phyloP scores from a whole-genome alignment of 2,797 vertebrate genomes.

The Eulemur coronatus region DNA sequence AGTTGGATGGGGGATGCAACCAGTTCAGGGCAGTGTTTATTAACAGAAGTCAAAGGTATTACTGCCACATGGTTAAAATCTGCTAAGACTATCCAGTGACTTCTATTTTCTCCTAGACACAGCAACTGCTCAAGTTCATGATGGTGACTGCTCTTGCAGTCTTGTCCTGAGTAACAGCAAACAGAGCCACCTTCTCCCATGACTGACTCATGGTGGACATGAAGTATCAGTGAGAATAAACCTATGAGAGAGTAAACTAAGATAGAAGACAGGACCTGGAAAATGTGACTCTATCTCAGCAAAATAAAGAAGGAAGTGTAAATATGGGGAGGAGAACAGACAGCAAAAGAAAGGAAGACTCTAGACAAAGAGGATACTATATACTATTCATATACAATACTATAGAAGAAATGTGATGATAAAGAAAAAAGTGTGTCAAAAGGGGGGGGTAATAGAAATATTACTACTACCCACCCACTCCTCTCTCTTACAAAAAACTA shows the following conservation, averaged over 20 bases:
- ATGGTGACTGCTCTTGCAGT: neutral
- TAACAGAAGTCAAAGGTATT: neutral
- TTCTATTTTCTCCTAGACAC: neutral
- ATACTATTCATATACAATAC: no score
- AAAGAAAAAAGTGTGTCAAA: neutral
- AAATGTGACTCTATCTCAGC: neutral
- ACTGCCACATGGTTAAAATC: neutral
- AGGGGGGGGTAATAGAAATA: neutral
- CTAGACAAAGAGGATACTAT: neutral
- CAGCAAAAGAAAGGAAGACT: neutral
- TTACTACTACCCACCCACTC: neutral
- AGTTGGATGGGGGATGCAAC: neutral
- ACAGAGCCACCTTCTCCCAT: neutral
- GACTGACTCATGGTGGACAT: neutral
- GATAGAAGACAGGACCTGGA: neutral
- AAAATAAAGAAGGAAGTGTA: neutral
- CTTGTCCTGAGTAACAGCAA: neutral
- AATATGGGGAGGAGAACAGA: neutral
- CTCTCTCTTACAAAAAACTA: neutral
- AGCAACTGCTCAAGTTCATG: neutral
- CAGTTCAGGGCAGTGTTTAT: neutral
- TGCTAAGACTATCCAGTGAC: neutral
- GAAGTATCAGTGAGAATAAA: neutral
- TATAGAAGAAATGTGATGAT: neutral
- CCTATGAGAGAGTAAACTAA: neutral